A percentile compares a stretch with the other conserved stretches of the same genome.
phyloP scores from a whole-genome alignment of 2,797 vertebrate genomes.

The Austrolebias charrua region DNA sequence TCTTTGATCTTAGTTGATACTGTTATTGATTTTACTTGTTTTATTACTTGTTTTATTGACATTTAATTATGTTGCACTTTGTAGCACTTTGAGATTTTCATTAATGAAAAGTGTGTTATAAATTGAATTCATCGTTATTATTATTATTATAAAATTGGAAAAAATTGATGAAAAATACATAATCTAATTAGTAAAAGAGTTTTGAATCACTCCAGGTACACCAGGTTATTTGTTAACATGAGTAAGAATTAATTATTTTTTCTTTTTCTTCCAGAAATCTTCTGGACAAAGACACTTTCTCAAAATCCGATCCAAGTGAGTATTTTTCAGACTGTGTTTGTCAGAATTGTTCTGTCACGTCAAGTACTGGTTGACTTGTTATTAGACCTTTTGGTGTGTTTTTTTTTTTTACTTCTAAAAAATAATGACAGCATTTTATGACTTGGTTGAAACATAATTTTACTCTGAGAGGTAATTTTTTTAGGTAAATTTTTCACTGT shows the following conservation, averaged over 20 bases:
- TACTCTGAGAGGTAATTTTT: not conserved
- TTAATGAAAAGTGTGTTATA: too few species aligned
- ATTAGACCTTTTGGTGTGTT: too few species aligned
- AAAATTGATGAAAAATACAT: not conserved
- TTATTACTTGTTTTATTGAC: too few species aligned
- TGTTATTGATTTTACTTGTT: too few species aligned
- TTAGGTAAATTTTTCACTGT: constrained; percentile 11
- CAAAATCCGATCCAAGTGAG: constrained; percentile 96
- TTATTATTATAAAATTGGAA: too few species aligned
- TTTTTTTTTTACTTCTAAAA: not conserved
- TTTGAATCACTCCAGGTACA: not conserved
- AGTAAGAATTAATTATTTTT: constrained; percentile 23
- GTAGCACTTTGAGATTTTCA: too few species aligned
- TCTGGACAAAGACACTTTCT: constrained; percentile 96
- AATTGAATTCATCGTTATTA: too few species aligned
- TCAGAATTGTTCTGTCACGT: constrained; percentile 9
- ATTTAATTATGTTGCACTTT: too few species aligned
- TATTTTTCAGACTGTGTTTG: constrained; percentile 31
- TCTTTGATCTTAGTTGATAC: too few species aligned
- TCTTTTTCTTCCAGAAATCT: constrained; percentile 82
- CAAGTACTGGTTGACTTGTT: not conserved
- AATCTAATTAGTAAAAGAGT: too few species aligned
- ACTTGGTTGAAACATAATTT: constrained; percentile 22
- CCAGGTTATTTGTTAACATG: not conserved
- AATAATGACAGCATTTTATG: not conserved